Evolutionary conservation across 2,888 invertebrate species (phyloP).

Genomic region (Amphimallon solstitiale): DNA sequence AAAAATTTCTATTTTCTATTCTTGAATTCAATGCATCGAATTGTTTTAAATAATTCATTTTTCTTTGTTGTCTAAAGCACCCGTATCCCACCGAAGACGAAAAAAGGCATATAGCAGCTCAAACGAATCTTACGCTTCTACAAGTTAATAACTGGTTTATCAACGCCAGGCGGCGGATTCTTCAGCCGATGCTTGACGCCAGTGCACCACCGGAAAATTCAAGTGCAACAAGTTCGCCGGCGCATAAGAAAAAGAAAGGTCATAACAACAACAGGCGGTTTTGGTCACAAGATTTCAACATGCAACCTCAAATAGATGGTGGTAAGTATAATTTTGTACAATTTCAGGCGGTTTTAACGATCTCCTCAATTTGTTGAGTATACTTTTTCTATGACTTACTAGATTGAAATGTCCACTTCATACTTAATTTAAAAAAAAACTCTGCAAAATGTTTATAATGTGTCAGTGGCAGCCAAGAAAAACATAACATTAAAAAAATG

Average conservation of each 20-base stretch:
- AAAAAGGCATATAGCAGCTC: conserved; percentile 87
- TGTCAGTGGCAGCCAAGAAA: too few relatives aligned
- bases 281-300: conserved; percentile 76
- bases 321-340: conserved; percentile 59
- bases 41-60: too few relatives aligned
- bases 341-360: not conserved
- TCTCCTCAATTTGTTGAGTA: conserved; percentile 1
- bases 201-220: conserved; percentile 62
- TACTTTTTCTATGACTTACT: too few relatives aligned
- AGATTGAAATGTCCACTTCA: too few relatives aligned
- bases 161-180: conserved; percentile 88
- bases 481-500: too few relatives aligned
- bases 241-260: conserved; percentile 67
- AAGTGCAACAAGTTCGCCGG: conserved; percentile 50
- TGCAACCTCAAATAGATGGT: conserved; percentile 71
- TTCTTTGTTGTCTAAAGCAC: conserved; percentile 70
- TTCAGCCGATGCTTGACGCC: conserved; percentile 92
- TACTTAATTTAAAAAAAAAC: too few relatives aligned
- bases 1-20: not conserved
- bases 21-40: too few relatives aligned
- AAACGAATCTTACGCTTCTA: conserved; percentile 86
- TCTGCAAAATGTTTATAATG: too few relatives aligned
- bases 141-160: conserved; percentile 96
- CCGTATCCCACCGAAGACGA: conserved; percentile 96
- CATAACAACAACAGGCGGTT: conserved; percentile 75